Evolutionary conservation across 2,797 vertebrate species (phyloP).

Genomic region (Malurus leucopterus): DNA sequence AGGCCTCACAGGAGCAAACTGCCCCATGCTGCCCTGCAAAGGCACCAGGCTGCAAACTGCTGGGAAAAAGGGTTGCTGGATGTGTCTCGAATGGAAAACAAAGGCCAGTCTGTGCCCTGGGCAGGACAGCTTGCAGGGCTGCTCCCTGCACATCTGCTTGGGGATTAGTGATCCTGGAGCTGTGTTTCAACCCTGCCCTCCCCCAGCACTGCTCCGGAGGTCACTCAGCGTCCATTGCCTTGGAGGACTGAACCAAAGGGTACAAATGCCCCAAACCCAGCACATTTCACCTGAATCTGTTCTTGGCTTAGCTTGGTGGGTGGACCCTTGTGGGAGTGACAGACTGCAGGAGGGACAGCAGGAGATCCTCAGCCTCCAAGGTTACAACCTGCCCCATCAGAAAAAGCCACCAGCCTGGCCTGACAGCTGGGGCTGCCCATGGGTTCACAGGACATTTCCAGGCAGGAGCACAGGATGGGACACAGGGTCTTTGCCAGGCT

Average conservation of each 20-base stretch:
- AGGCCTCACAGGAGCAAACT: neutral
- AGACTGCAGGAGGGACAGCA: neutral
- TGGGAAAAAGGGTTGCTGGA: neutral
- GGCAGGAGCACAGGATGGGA: neutral
- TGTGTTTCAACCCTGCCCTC: neutral
- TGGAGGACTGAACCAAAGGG: rapidly evolving
- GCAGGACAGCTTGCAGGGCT: neutral
- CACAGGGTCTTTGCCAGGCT: neutral
- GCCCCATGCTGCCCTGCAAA: neutral
- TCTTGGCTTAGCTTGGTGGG: neutral
- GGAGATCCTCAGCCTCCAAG: rapidly evolving
- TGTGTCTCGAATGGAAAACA: neutral
- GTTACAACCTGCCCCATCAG: neutral
- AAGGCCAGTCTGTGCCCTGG: neutral
- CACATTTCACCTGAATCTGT: neutral
- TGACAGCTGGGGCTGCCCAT: neutral
- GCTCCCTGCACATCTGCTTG: neutral
- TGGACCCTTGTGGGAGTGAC: neutral
- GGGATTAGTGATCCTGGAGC: neutral
- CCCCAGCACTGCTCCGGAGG: neutral
- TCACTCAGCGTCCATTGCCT: neutral
- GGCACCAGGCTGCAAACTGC: neutral
- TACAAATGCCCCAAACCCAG: neutral
- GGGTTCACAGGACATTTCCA: neutral
- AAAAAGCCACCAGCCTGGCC: neutral